Evolutionary conservation across 2,888 invertebrate species (phyloP), one percentile per base, ranked within the genome.

Genomic region (Eristalis tenax): DNA sequence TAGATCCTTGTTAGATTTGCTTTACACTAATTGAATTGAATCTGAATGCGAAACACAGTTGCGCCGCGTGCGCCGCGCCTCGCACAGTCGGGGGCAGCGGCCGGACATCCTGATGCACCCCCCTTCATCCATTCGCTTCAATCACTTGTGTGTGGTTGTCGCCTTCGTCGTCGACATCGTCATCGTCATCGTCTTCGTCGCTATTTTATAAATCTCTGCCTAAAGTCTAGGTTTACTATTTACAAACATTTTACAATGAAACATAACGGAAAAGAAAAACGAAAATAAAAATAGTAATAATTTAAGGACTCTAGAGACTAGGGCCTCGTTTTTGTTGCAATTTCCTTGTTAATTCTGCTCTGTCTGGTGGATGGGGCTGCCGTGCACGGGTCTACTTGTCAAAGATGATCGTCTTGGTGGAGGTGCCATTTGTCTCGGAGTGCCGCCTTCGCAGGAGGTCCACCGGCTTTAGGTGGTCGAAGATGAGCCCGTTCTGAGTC

Each of bases 381-480:
- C 2, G 2, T 6, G 11, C 0, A 18, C 50, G 18, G 3, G 22
- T 23, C 56, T 87, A 83, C 38, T 88, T 88, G 23, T 88, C 84
- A 32, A 84, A 77, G 65, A 84, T 81, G 59, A 74, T 83, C 43
- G 82, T 80, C 22, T 83, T 83, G 15, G 76, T 76, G 40, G 79
- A 87, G 65, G 90, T 76, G 50, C 90, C 91, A 89, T 90, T 91
- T 61, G 90, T 90, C 89, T 90, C 92, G 83, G 92, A 92, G 80
- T 92, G 92, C 43, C 92, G 90, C 80, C 92, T 90, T 50, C 90
- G 76, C 88, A 91, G 89, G 76, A 91, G 87, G 77, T 91, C 89
- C 43, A 87, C 89, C 32, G 90, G 88, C 83, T 89, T 88, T 26
- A 89, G 89, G 66, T 89, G 89, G 59, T 89, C 88, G 70, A 90